phyloP scores from a whole-genome alignment of 2,797 vertebrate genomes.

The Chloroceryle amazona region DNA sequence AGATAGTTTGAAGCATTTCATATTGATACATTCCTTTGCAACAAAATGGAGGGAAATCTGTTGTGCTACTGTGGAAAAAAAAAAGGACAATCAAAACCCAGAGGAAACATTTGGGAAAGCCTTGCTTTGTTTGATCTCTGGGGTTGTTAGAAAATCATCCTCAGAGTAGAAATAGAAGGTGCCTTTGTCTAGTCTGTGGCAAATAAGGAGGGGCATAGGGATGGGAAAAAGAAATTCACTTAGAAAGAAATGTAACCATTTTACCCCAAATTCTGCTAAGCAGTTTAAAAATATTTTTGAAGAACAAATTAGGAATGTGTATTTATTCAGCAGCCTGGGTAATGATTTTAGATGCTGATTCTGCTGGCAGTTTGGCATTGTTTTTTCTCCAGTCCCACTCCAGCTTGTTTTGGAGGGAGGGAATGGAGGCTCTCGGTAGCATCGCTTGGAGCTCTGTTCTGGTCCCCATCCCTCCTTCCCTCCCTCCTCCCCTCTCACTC shows the following conservation, averaged over 20 bases:
- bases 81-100: background rate
- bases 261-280: background rate
- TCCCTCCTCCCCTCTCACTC: background rate
- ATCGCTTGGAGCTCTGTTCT: constrained; percentile 9
- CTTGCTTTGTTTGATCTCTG: background rate
- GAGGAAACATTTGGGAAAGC: background rate
- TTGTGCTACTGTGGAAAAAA: background rate
- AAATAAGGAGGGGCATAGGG: background rate
- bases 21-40: background rate
- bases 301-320: background rate
- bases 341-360: constrained; percentile 28
- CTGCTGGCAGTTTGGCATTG: background rate
- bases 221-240: background rate
- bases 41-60: background rate
- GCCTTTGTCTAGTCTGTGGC: background rate
- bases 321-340: background rate
- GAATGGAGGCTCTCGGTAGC: constrained; percentile 23
- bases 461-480: background rate
- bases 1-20: background rate
- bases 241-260: background rate
- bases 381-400: background rate
- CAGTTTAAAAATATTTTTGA: background rate
- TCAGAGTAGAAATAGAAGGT: background rate
- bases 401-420: constrained; percentile 31
- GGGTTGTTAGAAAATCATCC: background rate